A percentile compares a stretch with the other conserved stretches of the same genome.
These are phyloP conservation scores for Strix uralensis DNA, from an alignment of 2,113 vertebrate species.

Conservation along the genomic window DNA sequence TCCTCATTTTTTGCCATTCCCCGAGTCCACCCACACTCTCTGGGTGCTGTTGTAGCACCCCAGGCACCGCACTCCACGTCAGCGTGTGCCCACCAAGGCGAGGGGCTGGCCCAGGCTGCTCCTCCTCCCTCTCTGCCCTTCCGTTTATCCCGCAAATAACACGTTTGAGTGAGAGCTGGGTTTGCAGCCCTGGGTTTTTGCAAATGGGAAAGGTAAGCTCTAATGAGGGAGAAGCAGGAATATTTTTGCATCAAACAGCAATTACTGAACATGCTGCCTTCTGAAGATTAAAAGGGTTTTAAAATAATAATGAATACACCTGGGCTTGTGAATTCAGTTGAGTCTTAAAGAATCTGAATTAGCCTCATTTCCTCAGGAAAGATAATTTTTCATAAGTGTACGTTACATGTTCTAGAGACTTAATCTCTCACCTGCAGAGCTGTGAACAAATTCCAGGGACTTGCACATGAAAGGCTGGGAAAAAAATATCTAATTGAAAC, in stretches of 20 bases:
- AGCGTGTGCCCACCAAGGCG: fast-evolving
- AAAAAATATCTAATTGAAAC: not conserved
- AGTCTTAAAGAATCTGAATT: slow-evolving; percentile 1
- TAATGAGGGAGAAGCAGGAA: not conserved
- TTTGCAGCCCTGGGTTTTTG: not conserved
- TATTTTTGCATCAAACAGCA: slow-evolving; percentile 11
- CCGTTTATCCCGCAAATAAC: not conserved
- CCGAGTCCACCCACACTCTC: not conserved
- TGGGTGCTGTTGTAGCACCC: fast-evolving
- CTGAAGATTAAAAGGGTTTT: not conserved
- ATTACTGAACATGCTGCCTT: not conserved
- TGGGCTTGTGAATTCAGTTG: not conserved
- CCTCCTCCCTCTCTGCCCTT: not conserved
- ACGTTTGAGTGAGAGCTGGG: not conserved
- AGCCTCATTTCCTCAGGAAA: not conserved
- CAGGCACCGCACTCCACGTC: fast-evolving
- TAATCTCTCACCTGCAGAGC: not conserved
- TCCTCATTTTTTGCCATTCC: not conserved
- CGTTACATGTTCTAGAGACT: not conserved
- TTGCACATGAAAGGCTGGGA: not conserved
- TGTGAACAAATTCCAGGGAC: not conserved
- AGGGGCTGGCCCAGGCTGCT: not conserved
- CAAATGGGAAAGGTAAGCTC: not conserved
- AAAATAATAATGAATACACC: slow-evolving; percentile 3
- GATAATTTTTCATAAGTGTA: not conserved